A percentile compares a stretch with the other conserved stretches of the same genome.
Evolutionary conservation across 2,797 vertebrate genomes (phyloP).

Genomic region (Sebastes aleutianus): DNA sequence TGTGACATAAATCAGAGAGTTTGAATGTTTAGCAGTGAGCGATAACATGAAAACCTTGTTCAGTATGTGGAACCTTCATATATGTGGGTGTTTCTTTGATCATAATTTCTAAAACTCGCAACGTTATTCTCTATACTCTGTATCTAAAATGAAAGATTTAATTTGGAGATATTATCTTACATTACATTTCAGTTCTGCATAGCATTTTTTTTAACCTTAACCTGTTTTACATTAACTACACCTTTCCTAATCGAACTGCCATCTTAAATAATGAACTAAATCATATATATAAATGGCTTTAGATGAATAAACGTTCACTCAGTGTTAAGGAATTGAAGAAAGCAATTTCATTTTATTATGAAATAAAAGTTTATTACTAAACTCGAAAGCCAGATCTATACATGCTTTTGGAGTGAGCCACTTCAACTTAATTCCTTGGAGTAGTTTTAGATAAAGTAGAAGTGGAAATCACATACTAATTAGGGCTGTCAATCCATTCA

Average conservation of each 20-base stretch:
- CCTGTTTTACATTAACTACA: not conserved
- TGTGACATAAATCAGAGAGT: constrained; percentile 5
- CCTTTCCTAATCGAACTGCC: too few relatives aligned
- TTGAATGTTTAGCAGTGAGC: not conserved
- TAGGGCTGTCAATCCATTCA: too few relatives aligned
- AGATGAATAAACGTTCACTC: not conserved
- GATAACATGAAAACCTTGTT: constrained; percentile 2
- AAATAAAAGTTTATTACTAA: not conserved
- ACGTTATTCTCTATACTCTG: not conserved
- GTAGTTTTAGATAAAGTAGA: too few relatives aligned
- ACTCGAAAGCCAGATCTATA: not conserved
- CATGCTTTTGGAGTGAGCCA: not conserved
- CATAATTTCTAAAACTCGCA: not conserved
- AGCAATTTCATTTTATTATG: not conserved
- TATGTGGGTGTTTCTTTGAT: not conserved
- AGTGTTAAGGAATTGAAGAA: not conserved
- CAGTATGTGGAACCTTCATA: not conserved
- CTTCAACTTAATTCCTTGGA: not conserved
- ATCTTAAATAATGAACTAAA: not conserved
- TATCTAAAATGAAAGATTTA: not conserved
- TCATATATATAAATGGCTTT: not conserved
- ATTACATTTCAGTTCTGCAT: not conserved
- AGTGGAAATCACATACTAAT: not conserved
- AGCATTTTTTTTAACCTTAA: not conserved
- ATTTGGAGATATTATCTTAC: not conserved